A percentile compares a stretch with the other conserved stretches of the same genome.
Evolutionary conservation across 2,888 invertebrate genomes (phyloP).

Genomic region (Ormia ochracea): DNA sequence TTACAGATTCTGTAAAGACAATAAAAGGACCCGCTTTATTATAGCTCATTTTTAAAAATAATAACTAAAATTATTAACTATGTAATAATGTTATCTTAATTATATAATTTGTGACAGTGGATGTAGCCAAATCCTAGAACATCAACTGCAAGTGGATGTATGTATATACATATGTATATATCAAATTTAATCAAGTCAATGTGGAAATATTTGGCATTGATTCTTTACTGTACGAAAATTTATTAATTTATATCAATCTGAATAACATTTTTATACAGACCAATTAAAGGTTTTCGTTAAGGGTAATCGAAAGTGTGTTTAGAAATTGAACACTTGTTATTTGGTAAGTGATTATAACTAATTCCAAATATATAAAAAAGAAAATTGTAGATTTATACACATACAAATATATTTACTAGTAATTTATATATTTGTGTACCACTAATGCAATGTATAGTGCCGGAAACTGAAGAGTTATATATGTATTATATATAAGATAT

Average conservation of each 20-base stretch:
- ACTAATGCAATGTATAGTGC: no score
- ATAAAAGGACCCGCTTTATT: constrained; percentile 44
- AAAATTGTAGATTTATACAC: no score
- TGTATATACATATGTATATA: not conserved
- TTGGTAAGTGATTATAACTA: no score
- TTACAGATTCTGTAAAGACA: constrained; percentile 57
- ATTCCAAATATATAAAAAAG: no score
- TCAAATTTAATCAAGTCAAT: constrained; percentile 12
- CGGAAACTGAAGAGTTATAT: no score
- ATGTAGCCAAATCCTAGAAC: constrained; percentile 56
- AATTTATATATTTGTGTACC: no score
- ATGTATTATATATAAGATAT: no score
- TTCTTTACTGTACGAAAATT: constrained; percentile 46
- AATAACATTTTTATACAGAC: constrained; percentile 3
- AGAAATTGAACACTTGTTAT: no score
- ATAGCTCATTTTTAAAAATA: not conserved
- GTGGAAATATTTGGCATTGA: constrained; percentile 43
- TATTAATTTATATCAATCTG: not conserved
- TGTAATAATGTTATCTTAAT: not conserved
- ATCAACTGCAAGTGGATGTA: constrained; percentile 8
- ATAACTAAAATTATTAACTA: not conserved
- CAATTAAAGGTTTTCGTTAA: constrained; percentile 6
- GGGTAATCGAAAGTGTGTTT: no score
- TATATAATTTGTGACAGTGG: constrained; percentile 23
- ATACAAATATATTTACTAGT: no score